Evolutionary conservation across 2,888 invertebrate species (phyloP).

Genomic region (Quadriops clusia): DNA sequence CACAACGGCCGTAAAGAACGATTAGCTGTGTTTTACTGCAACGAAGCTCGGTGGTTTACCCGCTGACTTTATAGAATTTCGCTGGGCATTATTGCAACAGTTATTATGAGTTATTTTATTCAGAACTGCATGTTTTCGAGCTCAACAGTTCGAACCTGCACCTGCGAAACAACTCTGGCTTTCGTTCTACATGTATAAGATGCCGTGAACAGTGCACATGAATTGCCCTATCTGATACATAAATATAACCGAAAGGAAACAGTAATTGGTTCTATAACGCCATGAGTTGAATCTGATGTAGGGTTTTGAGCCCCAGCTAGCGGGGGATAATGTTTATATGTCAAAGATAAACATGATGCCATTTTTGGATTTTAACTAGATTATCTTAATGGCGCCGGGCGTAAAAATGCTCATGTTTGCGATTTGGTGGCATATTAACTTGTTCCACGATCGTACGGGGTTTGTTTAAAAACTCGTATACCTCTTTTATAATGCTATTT

Average conservation of each 20-base stretch:
- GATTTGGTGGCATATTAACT: too few relatives aligned
- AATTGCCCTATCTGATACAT: slow-evolving; percentile 8
- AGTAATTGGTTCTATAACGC: slow-evolving; percentile 15
- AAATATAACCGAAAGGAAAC: slow-evolving; percentile 13
- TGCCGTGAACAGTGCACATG: slow-evolving; percentile 12
- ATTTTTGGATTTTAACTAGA: too few relatives aligned
- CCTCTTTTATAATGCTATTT: too few relatives aligned
- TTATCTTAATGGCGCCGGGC: too few relatives aligned
- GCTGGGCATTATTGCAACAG: slow-evolving; percentile 18
- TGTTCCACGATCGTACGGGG: too few relatives aligned
- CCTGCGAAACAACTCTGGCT: slow-evolving; percentile 10
- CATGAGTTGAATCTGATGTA: slow-evolving; percentile 11
- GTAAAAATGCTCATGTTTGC: too few relatives aligned
- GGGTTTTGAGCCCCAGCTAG: slow-evolving; percentile 13
- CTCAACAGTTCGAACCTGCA: too few relatives aligned
- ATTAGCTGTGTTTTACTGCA: slow-evolving; percentile 23
- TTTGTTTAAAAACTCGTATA: too few relatives aligned
- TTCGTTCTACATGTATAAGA: slow-evolving; percentile 10
- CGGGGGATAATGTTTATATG: not conserved
- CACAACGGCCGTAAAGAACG: slow-evolving; percentile 23
- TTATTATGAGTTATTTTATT: slow-evolving; percentile 23
- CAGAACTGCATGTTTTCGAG: too few relatives aligned
- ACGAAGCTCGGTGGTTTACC: slow-evolving; percentile 20
- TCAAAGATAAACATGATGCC: slow-evolving; percentile 1
- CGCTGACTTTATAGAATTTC: slow-evolving; percentile 19